Conservation (phyloP, 2,797 vertebrate species). For the Leontopithecus rosalia region DNA sequence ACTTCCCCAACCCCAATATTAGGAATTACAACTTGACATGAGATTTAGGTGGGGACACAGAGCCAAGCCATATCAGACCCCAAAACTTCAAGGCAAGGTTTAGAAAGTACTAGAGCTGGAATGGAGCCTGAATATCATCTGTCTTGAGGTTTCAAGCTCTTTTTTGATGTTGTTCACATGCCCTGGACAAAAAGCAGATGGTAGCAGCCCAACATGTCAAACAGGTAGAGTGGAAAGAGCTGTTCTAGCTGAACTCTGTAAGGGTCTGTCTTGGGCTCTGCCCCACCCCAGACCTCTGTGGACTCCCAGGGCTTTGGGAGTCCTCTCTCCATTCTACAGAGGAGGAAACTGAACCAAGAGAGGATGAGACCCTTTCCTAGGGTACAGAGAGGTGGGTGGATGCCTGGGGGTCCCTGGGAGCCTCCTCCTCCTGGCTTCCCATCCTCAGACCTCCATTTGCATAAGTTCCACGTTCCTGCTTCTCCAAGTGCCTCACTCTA, state of each 20-base stretch:
- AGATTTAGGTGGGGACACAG: neutral
- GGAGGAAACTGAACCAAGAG: neutral
- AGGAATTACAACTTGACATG: neutral
- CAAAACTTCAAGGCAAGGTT: neutral
- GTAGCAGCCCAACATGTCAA: neutral
- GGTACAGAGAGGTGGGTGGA: neutral
- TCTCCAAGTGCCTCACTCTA: neutral
- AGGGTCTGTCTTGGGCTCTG: neutral
- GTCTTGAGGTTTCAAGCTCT: neutral
- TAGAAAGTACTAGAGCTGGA: neutral
- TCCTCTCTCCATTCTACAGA: neutral
- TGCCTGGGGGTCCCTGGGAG: fast-evolving
- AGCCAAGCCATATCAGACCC: neutral
- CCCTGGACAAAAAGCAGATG: neutral
- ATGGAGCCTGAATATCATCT: neutral
- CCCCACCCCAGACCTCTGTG: neutral
- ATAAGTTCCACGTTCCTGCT: constrained; percentile 32
- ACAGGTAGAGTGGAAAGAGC: neutral
- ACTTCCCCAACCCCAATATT: neutral
- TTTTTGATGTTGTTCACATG: neutral
- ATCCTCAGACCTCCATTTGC: constrained; percentile 17
- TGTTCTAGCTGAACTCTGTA: neutral
- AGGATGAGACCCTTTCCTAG: neutral
- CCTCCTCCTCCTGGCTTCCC: neutral
- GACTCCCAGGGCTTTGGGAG: neutral